Evolutionary conservation across 2,888 invertebrate genomes (phyloP), one percentile per base, ranked within the genome.

Genomic region (Meganola albula): DNA sequence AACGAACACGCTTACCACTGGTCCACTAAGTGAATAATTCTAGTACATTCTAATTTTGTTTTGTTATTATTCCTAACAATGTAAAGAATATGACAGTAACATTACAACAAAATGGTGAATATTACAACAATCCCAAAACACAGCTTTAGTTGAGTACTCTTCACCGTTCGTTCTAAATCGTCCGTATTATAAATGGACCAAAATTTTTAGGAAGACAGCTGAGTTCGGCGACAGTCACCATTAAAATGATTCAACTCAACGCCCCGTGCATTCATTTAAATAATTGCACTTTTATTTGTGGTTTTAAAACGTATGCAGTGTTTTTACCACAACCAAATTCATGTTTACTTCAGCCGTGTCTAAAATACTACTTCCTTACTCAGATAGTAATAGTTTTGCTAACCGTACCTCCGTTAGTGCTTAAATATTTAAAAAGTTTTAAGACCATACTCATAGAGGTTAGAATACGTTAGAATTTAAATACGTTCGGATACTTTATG

Each of bases 191-290:
- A 20, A 20, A 20, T 20, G n/a, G n/a, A 7, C 20, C 8, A 20
- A 20, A 20, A 20, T n/a, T n/a, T n/a, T n/a, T n/a, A n/a, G n/a
- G n/a, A 20, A 20, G 20, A 20, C 8, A 20, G 4, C 3, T 20
- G 24, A 32, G 46, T 48, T 39, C 44, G 34, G 40, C 36, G 32
- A 28, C 32, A 37, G 30, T 38, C 34, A 48, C 50, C 37, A 47
- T 53, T 52, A 52, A 50, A 53, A 49, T 40, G 44, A 41, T 47
- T 52, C 38, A 44, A 44, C 47, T 43, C 43, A 43, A 37, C 26
- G 34, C 24, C 36, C 26, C 25, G 43, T 37, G 49, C 47, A 53
- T 49, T 50, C 28, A 53, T 53, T 47, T 47, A 49, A 49, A 52
- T 53, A 53, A 53, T 53, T 44, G 54, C 44, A 49, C 32, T 34